These are phyloP conservation scores for Brotula barbata DNA, from an alignment of 2,797 vertebrate species.

Conservation along the genomic window DNA sequence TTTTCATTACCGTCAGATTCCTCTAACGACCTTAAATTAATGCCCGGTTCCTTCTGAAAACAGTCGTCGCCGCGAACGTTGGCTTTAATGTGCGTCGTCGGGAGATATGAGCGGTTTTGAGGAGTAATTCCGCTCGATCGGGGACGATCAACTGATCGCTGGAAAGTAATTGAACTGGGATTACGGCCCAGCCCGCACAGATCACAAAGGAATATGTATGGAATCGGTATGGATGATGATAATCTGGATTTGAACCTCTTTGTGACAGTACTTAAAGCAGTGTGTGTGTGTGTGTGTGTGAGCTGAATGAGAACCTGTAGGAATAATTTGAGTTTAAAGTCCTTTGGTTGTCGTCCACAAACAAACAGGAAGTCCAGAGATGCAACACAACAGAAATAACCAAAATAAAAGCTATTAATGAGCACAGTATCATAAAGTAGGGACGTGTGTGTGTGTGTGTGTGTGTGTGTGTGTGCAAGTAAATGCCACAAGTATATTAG, in stretches of 20 bases:
- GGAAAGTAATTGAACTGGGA: constrained; percentile 23
- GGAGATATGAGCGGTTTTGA: no score
- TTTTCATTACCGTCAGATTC: neutral
- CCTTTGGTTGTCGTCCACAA: neutral
- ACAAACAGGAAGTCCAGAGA: no score
- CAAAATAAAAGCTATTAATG: no score
- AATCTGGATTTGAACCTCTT: constrained; percentile 14
- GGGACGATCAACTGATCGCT: constrained; percentile 27
- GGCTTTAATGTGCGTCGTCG: no score
- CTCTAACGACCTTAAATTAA: no score
- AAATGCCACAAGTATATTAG: no score
- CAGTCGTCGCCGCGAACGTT: no score
- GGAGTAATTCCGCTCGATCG: neutral
- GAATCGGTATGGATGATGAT: constrained; percentile 11
- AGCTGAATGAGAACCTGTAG: constrained; percentile 4
- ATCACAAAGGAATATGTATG: constrained; percentile 24
- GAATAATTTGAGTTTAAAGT: neutral
- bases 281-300: neutral
- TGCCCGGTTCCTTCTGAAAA: no score
- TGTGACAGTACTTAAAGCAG: neutral
- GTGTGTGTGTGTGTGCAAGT: no score
- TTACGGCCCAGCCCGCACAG: constrained; percentile 5
- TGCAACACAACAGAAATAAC: no score
- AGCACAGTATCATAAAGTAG: no score
- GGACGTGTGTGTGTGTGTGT: no score